Base-by-base conservation (phyloP, 92 coral and sea anemone genomes). In the Phenganax subtilis region DNA sequence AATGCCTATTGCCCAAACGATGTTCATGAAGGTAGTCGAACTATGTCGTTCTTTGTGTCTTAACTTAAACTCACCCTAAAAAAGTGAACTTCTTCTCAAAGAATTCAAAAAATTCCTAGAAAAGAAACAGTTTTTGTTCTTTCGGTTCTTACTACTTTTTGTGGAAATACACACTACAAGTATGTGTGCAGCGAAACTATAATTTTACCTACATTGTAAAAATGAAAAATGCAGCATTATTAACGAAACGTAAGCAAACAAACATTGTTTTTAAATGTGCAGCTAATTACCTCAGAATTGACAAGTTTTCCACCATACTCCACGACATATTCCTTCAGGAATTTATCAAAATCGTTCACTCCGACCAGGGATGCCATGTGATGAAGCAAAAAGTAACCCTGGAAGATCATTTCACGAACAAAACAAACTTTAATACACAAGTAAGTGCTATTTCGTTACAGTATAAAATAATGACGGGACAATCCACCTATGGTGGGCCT, bases 371-470 rank as follows among this genome's bases (percentile, higher is more conserved):
- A 77, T 14, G 92, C 97, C 93, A 94, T 88, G 69, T 89, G 86
- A 80, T 92, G 92, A n/a, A 94, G 92, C 25, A 94, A 89, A 73
- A 94, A 94, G 76, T 94, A 94, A 0, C 98, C 98, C 98, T 94
- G 20, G 51, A 54, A 30, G n/a, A n/a, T 10, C 10, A 29, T 15
- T 55, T 55, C 9, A 54, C 27, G 14, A 44, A 54, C 84, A 37
- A 5, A 37, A 37, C 47, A 37, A 1, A 37, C 47, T 37, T 37
- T 5, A 37, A 37, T 1, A 37, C 47, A 37, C 5, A 37, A 37
- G 47, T 37, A 37, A 37, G 47, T 37, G 47, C 47, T 37, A 37
- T 37, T 37, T 37, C 47, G 47, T 37, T 37, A 37, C 47, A 37
- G 47, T 37, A 37, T 37, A 37, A 37, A 5, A 37, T 37, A 37